Base-by-base conservation (phyloP, 2,113 vertebrate genomes). In the Cephalopterus ornatus region DNA sequence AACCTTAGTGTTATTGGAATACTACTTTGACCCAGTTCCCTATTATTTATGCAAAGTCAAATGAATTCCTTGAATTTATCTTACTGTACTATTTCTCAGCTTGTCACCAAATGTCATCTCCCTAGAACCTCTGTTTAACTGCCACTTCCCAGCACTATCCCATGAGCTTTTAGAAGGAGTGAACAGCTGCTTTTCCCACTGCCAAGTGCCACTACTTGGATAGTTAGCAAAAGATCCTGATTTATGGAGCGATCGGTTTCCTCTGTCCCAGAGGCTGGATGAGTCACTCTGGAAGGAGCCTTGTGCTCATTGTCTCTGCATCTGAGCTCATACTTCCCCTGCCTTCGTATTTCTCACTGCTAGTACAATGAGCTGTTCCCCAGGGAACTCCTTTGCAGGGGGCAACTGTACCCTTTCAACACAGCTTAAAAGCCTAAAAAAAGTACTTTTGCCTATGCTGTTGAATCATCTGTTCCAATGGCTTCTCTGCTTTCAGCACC, bases 241-340 rank as follows among this genome's bases (percentile, higher is more conserved):
- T 94, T 96, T 92, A 91, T 66, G 80, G 88, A 87, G 88, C 78
- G 91, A 81, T 92, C 3, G 2, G 79, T 95, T 94, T 96, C 95
- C 95, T 94, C 91, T 78, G 37, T 92, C 92, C 95, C 88, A 82
- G 65, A 30, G 88, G 85, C 76, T 91, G 91, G 65, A 58, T 96
- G 96, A 96, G 88, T 96, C 96, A 96, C 94, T 55, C 55, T 94
- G 92, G 92, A 94, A 89, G 83, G 86, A 96, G 91, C 79, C 88
- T 92, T 72, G 65, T 75, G 88, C 86, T 96, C 96, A 93, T 91
- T 94, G 93, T 96, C 92, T 92, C 91, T 53, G 49, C 50, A 11
- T 87, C 88, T 93, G 96, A 96, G 88, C 94, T 97, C 95, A 94
- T 94, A 72, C 92, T 94, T 97, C 95, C 96, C 88, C 76, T 93